A percentile compares a stretch with the other conserved stretches of the same genome.
Evolutionary conservation across 2,888 invertebrate genomes (phyloP).

Genomic region (Cylindroiulus punctatus): DNA sequence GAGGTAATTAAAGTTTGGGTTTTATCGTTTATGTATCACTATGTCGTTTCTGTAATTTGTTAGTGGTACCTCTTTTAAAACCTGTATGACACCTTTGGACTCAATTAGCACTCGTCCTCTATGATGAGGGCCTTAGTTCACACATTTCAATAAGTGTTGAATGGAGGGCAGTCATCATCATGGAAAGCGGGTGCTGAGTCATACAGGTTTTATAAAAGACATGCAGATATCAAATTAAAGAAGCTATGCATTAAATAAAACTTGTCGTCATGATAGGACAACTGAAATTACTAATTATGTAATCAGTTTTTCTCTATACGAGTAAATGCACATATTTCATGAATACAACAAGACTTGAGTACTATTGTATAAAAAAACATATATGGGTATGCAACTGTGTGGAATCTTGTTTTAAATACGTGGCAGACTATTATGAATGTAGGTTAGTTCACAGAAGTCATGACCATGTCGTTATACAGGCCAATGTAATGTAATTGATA

Average conservation of each 20-base stretch:
- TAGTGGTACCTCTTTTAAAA: too few relatives aligned
- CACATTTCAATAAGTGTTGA: too few relatives aligned
- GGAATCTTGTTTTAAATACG: not conserved
- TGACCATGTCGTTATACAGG: not conserved
- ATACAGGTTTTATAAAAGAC: too few relatives aligned
- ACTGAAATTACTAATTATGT: conserved; percentile 27
- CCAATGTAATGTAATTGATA: not conserved
- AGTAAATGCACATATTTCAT: conserved; percentile 22
- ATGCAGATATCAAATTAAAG: too few relatives aligned
- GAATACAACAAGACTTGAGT: not conserved
- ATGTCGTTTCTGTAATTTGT: too few relatives aligned
- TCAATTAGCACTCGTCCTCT: too few relatives aligned
- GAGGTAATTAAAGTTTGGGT: not conserved
- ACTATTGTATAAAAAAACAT: not conserved
- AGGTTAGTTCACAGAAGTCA: not conserved
- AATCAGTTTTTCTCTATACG: conserved; percentile 3
- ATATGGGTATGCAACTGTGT: not conserved
- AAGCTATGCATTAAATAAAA: too few relatives aligned
- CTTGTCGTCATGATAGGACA: not conserved
- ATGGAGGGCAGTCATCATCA: too few relatives aligned
- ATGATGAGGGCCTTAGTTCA: too few relatives aligned
- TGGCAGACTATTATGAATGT: not conserved
- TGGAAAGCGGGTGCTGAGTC: too few relatives aligned
- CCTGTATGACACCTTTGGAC: too few relatives aligned
- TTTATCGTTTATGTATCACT: not conserved